Conservation (phyloP, 2,113 vertebrate species). For the Gulo gulo region DNA sequence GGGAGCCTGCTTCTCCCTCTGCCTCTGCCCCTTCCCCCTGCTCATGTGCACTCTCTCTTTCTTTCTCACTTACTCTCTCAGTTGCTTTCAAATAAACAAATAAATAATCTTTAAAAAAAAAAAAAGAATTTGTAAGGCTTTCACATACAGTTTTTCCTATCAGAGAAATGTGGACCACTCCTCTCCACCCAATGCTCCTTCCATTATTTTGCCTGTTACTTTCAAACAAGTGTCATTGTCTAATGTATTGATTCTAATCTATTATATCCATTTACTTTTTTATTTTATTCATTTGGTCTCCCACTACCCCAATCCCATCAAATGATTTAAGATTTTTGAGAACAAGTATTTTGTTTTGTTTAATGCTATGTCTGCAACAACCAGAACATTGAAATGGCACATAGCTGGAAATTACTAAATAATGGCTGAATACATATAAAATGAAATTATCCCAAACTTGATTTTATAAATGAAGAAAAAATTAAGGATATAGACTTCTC, state of each 20-base stretch:
- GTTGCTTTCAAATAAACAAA: too few relatives aligned
- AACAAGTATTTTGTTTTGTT: background rate
- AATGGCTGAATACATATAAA: background rate
- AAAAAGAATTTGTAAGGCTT: background rate
- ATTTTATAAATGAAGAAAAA: background rate
- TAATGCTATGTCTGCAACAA: background rate
- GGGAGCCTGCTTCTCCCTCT: too few relatives aligned
- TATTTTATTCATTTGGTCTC: background rate
- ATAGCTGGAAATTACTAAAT: background rate
- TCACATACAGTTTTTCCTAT: background rate
- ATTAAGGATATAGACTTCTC: background rate
- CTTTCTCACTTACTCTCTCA: too few relatives aligned
- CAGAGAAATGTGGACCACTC: background rate
- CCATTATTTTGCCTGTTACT: background rate
- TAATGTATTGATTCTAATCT: background rate
- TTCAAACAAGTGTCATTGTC: background rate
- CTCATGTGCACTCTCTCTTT: too few relatives aligned
- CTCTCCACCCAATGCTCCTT: fast-evolving
- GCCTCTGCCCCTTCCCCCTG: too few relatives aligned
- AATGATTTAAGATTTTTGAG: background rate
- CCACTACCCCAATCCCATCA: background rate
- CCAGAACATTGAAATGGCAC: background rate
- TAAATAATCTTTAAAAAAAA: too few relatives aligned
- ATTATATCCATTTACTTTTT: background rate
- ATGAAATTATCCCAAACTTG: background rate